phyloP scores from a whole-genome alignment of 2,113 vertebrate species.

The Leucosticte australis region DNA sequence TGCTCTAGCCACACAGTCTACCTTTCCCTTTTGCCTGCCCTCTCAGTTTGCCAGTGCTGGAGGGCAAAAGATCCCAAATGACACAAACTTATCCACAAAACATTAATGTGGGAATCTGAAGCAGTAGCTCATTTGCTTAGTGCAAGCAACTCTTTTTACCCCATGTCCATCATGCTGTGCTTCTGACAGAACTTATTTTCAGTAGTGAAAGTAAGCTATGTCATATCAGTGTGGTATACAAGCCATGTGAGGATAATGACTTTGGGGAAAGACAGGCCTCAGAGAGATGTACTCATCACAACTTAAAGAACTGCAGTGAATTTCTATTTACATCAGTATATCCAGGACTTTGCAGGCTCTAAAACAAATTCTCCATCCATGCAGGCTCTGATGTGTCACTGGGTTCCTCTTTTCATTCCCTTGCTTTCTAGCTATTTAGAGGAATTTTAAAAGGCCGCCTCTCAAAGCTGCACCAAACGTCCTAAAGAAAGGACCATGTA shows the following conservation, averaged over 20 bases:
- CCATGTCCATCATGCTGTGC: neutral
- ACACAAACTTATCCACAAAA: neutral
- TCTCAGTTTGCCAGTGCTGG: neutral
- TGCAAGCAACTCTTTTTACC: neutral
- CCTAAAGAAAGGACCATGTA: neutral
- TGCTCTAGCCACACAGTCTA: neutral
- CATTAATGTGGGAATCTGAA: neutral
- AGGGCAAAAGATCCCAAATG: neutral
- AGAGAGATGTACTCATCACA: neutral
- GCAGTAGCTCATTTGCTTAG: neutral
- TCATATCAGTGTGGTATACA: neutral
- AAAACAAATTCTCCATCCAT: neutral
- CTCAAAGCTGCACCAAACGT: neutral
- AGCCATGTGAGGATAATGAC: neutral
- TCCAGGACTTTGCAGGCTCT: neutral
- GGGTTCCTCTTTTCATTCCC: neutral
- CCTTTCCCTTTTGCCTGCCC: neutral
- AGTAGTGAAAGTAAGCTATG: neutral
- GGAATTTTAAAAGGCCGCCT: neutral
- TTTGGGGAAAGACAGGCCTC: neutral
- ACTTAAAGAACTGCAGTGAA: neutral
- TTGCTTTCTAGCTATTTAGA: neutral
- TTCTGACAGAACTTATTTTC: neutral
- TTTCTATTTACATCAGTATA: neutral
- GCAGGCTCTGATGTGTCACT: neutral